Conservation (phyloP, 1,140 invertebrate genomes). For the Trichomalopsis sarcophagae region DNA sequence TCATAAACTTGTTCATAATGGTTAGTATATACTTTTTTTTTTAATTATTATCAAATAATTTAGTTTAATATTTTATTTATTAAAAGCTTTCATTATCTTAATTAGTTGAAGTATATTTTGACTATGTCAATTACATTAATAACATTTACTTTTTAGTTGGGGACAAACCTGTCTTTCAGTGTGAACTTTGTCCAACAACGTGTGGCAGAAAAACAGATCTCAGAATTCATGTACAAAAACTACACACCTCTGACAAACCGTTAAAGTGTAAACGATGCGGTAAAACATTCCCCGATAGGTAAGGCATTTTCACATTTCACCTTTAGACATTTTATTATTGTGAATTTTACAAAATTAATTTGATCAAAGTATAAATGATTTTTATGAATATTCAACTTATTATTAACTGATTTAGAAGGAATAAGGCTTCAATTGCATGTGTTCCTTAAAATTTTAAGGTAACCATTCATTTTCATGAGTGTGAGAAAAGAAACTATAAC, state of each 20-base stretch:
- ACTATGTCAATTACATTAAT: conserved; percentile 6
- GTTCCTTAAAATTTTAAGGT: not conserved
- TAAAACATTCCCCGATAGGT: conserved; percentile 92
- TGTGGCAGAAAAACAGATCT: conserved; percentile 98
- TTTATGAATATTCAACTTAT: not conserved
- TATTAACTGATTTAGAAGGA: not conserved
- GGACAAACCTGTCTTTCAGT: conserved; percentile 96
- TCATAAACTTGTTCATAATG: conserved; percentile 95
- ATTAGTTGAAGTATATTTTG: not conserved
- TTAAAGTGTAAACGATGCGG: conserved; percentile 94
- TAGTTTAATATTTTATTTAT: conserved; percentile 19
- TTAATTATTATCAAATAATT: not conserved
- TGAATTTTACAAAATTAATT: conserved; percentile 13
- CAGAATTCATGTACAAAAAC: conserved; percentile 95
- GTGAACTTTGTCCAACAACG: conserved; percentile 95
- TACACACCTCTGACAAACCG: conserved; percentile 95
- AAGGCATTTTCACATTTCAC: conserved; percentile 46
- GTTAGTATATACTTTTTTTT: conserved; percentile 74
- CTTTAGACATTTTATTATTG: not conserved
- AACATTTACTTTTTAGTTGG: conserved; percentile 77
- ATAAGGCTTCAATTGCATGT: not conserved
- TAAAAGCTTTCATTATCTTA: conserved; percentile 2
- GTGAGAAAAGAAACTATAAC: no score
- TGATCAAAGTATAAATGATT: not conserved
- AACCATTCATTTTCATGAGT: no score